Evolutionary conservation across 2,888 invertebrate genomes (phyloP), one percentile per base, ranked within the genome.

Genomic region (Platycheirus rosarum): DNA sequence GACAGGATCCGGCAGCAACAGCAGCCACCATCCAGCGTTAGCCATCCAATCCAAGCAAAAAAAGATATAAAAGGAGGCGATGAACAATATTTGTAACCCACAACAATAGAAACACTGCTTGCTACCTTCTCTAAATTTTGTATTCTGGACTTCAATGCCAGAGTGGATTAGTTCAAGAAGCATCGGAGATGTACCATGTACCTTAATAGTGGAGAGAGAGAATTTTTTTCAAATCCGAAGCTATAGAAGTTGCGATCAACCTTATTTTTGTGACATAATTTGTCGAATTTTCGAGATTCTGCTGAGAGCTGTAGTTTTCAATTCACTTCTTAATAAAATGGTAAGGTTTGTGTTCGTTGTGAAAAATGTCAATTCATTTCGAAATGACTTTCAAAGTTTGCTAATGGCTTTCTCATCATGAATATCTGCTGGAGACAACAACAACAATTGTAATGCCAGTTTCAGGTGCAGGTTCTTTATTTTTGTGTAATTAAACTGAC

Each of bases 21-120:
- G 57, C 11, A 48, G 26, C n/a, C 16, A 16, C 6, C 18, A 53
- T 16, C 32, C 29, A 53, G 55, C 29, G 29, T 29, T 16, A 32
- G 14, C 29, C 1, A 9, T 40, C 20, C 37, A 29, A 4, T 32
- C 8, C 8, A 32, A 32, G 29, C 23, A 14, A 40, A 60, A 57
- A 42, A 18, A 42, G n/a, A n/a, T 40, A 55, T 13, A 44, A 60
- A 29, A 44, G 44, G 60, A 60, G 44, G 60, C 42, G 60, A 60
- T 60, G 60, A 60, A 60, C 60, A 60, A 44, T 60, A 60, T 60
- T 60, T 60, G 60, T 60, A 44, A 60, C 60, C 44, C 42, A 60
- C 26, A n/a, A 53, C 60, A 60, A 60, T 60, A 18, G 44, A 29
- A 44, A 60, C 44, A 60, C 44, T 44, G 60, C 44, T 44, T 57